A percentile compares a stretch with the other conserved stretches of the same genome.
phyloP scores from a whole-genome alignment of 2,113 vertebrate species.

The Corythornis cristatus region DNA sequence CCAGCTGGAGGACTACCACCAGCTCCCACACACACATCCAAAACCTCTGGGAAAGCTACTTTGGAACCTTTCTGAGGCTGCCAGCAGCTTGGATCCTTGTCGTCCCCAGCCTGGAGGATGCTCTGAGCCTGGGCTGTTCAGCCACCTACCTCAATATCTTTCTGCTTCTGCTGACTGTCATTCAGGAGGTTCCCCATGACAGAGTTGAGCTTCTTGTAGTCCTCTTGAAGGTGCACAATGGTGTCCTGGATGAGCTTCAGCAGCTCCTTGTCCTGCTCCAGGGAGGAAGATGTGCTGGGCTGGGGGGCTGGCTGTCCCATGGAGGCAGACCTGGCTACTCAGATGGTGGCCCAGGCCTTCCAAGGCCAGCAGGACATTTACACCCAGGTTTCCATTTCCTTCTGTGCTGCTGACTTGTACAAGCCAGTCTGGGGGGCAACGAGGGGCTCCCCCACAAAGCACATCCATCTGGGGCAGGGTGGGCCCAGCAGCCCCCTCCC shows the following conservation, averaged over 20 bases:
- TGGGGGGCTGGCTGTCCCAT: no score
- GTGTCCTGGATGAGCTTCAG: constrained; percentile 71
- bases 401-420: neutral
- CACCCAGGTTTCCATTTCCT: neutral
- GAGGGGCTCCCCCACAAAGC: neutral
- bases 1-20: no score
- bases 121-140: neutral
- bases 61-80: no score
- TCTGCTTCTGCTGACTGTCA: constrained; percentile 77
- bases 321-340: neutral
- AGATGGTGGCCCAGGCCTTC: accelerated
- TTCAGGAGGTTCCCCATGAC: constrained; percentile 69
- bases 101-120: no score
- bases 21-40: no score
- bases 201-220: constrained; percentile 78
- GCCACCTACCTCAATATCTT: constrained; percentile 77
- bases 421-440: neutral
- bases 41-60: neutral
- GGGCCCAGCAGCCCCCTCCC: neutral
- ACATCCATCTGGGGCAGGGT: neutral
- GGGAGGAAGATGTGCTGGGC: neutral
- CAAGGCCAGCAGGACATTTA: neutral
- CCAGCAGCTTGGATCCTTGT: no score
- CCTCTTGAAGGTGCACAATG: constrained; percentile 78
- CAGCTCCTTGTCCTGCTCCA: constrained; percentile 70